Percentiles rank a stretch among this genome's conserved stretches.
Evolutionary conservation across 2,888 invertebrate species (phyloP).

Genomic region (Epistrophe grossulariae): DNA sequence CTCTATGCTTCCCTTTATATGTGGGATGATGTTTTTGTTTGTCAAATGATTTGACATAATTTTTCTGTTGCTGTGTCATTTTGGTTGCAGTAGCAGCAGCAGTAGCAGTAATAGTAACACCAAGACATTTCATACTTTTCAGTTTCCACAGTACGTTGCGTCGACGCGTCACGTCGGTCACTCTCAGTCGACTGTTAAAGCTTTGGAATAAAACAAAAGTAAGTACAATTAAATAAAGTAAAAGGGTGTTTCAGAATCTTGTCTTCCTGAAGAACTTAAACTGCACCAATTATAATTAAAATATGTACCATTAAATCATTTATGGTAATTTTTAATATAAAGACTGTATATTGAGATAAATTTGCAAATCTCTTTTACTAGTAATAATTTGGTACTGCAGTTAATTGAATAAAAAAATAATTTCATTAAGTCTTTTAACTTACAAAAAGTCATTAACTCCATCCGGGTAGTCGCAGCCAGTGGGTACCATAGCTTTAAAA

Average conservation of each 20-base stretch:
- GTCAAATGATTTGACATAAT: slow-evolving; percentile 69
- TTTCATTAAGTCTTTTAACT: too few relatives aligned
- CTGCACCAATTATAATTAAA: too few relatives aligned
- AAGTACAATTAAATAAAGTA: not conserved
- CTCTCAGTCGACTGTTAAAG: not conserved
- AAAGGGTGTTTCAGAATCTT: not conserved
- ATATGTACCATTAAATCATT: too few relatives aligned
- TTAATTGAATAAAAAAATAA: too few relatives aligned
- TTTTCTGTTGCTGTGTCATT: slow-evolving; percentile 70
- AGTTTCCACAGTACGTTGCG: not conserved
- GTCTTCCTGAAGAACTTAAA: not conserved
- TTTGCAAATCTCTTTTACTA: too few relatives aligned
- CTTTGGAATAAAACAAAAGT: not conserved
- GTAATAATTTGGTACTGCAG: too few relatives aligned
- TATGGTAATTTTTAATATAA: too few relatives aligned
- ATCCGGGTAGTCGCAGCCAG: too few relatives aligned
- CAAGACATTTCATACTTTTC: slow-evolving; percentile 7
- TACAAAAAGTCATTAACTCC: too few relatives aligned
- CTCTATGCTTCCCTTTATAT: not conserved
- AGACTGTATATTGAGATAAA: too few relatives aligned
- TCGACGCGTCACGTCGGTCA: not conserved
- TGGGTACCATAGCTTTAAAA: too few relatives aligned
- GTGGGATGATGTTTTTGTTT: slow-evolving; percentile 63
- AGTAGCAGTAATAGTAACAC: slow-evolving; percentile 30
- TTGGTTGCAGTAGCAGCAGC: slow-evolving; percentile 30